phyloP scores from a whole-genome alignment of 2,797 vertebrate species.

The Catostomus latipinnis region DNA sequence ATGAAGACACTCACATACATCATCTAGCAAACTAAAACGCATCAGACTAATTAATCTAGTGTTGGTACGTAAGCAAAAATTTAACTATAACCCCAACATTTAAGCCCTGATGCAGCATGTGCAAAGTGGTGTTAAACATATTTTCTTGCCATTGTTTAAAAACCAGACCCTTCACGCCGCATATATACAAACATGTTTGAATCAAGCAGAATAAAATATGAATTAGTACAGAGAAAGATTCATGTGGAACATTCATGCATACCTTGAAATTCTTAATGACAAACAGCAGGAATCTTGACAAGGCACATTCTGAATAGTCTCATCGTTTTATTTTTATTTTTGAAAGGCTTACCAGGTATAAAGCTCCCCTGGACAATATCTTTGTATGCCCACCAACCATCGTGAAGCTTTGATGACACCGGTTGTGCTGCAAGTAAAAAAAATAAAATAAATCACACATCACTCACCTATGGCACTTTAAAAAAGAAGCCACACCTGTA shows the following conservation, averaged over 20 bases:
- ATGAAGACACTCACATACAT: neutral
- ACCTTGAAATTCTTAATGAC: neutral
- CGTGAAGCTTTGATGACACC: constrained; percentile 93
- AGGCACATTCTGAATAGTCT: constrained; percentile 23
- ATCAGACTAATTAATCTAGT: neutral
- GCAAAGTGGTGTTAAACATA: neutral
- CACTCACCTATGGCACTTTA: constrained; percentile 44
- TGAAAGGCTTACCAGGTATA: constrained; percentile 86
- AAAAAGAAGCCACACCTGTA: constrained; percentile 43
- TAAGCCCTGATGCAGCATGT: neutral
- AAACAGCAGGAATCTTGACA: constrained; percentile 5
- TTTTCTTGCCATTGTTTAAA: neutral
- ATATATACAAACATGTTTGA: neutral
- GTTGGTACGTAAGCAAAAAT: neutral
- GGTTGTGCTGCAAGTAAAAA: constrained; percentile 85
- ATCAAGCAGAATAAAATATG: constrained; percentile 30
- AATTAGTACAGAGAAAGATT: neutral
- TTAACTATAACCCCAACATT: neutral
- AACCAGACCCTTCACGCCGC: neutral
- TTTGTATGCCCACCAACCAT: constrained; percentile 97
- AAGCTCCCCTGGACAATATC: constrained; percentile 96
- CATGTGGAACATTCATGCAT: neutral
- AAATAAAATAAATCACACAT: constrained; percentile 45
- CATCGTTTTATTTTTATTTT: constrained; percentile 15
- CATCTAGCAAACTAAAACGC: neutral